A percentile compares a stretch with the other conserved stretches of the same genome.
phyloP scores from a whole-genome alignment of 2,888 invertebrate genomes.

The Timema cristinae region DNA sequence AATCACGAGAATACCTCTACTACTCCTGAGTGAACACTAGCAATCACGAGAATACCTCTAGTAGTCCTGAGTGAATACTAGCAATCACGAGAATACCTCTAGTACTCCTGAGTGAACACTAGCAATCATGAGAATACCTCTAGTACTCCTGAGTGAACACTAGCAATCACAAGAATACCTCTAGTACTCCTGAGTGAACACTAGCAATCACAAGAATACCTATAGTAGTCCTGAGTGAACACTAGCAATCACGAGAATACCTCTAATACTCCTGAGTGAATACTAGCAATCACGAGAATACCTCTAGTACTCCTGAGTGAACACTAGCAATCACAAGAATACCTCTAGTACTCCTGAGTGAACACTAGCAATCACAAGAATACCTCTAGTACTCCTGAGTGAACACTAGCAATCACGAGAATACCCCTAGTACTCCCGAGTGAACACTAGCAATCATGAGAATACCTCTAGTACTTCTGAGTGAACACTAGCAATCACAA shows the following conservation, averaged over 20 bases:
- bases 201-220: slow-evolving; percentile 43
- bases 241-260: slow-evolving; percentile 42
- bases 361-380: slow-evolving; percentile 40
- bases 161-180: slow-evolving; percentile 43
- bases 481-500: slow-evolving; percentile 38
- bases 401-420: slow-evolving; percentile 39
- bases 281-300: slow-evolving; percentile 41
- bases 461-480: no score
- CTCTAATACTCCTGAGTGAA: no score
- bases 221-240: no score
- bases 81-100: slow-evolving; percentile 42
- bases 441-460: slow-evolving; percentile 34
- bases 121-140: no score
- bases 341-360: no score
- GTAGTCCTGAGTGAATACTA: neutral
- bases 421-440: no score
- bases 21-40: neutral
- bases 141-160: no score
- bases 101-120: no score
- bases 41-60: slow-evolving; percentile 43
- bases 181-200: no score
- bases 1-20: slow-evolving; percentile 42
- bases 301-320: no score
- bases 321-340: slow-evolving; percentile 40
- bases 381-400: no score